Base-by-base conservation (phyloP, 2,797 vertebrate genomes). In the Selene dorsalis region DNA sequence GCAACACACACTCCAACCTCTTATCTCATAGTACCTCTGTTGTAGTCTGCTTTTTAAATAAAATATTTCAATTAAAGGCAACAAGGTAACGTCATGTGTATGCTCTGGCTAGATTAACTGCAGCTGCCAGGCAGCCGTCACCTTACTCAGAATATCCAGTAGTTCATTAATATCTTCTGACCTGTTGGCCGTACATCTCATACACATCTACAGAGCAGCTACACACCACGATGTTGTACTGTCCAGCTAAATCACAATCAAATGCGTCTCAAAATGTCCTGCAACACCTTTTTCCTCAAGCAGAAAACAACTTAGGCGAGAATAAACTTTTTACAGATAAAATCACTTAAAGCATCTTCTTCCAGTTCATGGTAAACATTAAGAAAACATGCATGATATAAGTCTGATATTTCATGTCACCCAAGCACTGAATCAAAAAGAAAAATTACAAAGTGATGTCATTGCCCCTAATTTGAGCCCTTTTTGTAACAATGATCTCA, bases 121-220 rank as follows among this genome's bases (percentile, higher is more conserved):
- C 83, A 89, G 87, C 86, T 93, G 91, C 80, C 87, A 81, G 77
- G 72, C 85, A 87, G 86, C 73, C 77, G 68, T 87, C 85, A 89
- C 65, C 83, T 84, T 79, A 48, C 90, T 89, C 77, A 91, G 80
- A 93, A 92, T 93, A 94, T 90, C 87, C 87, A 76, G 50, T 70
- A 67, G 78, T 86, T 93, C 88, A 88, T 88, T 91, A 92, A 90
- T 92, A 93, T 88, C 89, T 70, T 77, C 74, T 89, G 90, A 88
- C 80, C 70, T 82, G 83, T 69, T 75, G 28, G 56, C 69, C 64
- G 55, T 66, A 62, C 65, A 82, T 66, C 64, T 83, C 61, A 72
- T 64, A 60, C 20, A 6, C 80, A 80, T 79, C 69, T 78, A 73
- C 71, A 61, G 65, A 77, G 45, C 61, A 77, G 58, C 35, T 78